Conservation (phyloP, 2,113 vertebrate genomes). For the Turnix velox region DNA sequence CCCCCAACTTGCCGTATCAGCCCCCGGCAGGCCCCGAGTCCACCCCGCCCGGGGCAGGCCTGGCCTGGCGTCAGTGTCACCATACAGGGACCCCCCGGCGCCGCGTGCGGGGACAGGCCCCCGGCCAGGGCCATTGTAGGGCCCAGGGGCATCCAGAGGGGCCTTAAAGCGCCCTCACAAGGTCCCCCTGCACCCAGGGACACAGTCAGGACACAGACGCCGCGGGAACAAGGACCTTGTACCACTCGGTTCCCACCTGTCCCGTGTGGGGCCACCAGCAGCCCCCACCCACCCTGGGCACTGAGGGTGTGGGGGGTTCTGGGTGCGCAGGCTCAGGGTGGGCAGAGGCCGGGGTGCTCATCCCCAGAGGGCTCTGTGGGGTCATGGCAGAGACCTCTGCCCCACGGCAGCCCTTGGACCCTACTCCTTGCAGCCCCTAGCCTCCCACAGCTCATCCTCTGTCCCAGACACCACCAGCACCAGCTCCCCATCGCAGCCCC, state of each 20-base stretch:
- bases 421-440: rapidly evolving
- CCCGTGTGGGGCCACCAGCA: neutral
- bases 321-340: neutral
- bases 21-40: no score
- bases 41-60: neutral
- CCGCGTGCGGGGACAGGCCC: no score
- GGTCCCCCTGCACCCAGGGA: neutral
- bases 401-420: neutral
- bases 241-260: neutral
- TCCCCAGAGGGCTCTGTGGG: neutral
- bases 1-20: no score
- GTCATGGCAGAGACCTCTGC: neutral
- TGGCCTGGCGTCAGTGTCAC: neutral
- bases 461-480: rapidly evolving
- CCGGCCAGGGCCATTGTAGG: neutral
- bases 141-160: neutral
- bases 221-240: neutral
- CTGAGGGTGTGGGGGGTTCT: neutral
- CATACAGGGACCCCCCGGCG: no score
- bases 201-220: neutral
- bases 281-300: neutral
- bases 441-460: rapidly evolving
- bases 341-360: neutral
- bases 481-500: rapidly evolving
- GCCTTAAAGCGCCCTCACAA: neutral